Base-by-base conservation (phyloP, 2,113 vertebrate species). In the Arvicanthis niloticus region DNA sequence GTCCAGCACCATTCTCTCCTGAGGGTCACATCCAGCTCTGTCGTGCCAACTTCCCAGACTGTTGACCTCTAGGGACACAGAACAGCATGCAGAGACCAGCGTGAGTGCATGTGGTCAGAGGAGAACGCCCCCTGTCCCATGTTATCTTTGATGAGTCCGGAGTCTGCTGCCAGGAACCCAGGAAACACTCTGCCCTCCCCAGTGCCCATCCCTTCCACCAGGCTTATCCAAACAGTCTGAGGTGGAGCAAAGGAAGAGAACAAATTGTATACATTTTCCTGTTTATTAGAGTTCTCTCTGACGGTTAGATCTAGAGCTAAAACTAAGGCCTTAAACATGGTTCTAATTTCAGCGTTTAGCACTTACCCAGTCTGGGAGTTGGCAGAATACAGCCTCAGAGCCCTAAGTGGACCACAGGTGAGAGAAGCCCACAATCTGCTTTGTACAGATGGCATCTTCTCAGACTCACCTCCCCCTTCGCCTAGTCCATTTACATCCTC, bases 1-100 rank as follows among this genome's bases (percentile, higher is more conserved):
- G 97, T 99, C 99, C 98, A 99, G 98, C 98, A 99, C 99, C 99
- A 99, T 99, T 98, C 98, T 99, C 98, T 98, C 96, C 26, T 60
- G 60, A 65, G 29, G 78, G 40, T 97, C 91, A 91, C 98, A 97
- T 97, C 92, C 95, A 93, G 96, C 58, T 8, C 15, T 60, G 89
- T 65, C 40, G 77, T 86, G 88, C 76, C 92, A 91, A 92, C n/a
- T 97, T 56, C 89, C 85, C 91, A 95, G 94, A 73, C 87, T 78
- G 95, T 78, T 0, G 81, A 75, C 77, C 95, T 97, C 96, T 93
- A 67, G 58, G 88, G 65, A 97, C 87, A 98, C 73, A 97, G 92
- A 97, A 97, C 45, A 82, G 68, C 45, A 95, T 11, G 12, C 76
- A 85, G 91, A 96, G 89, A 89, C 65, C 93, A 92, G 58, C 37